Evolutionary conservation across 2,113 vertebrate species (phyloP).

Genomic region (Rousettus leschenaultii): DNA sequence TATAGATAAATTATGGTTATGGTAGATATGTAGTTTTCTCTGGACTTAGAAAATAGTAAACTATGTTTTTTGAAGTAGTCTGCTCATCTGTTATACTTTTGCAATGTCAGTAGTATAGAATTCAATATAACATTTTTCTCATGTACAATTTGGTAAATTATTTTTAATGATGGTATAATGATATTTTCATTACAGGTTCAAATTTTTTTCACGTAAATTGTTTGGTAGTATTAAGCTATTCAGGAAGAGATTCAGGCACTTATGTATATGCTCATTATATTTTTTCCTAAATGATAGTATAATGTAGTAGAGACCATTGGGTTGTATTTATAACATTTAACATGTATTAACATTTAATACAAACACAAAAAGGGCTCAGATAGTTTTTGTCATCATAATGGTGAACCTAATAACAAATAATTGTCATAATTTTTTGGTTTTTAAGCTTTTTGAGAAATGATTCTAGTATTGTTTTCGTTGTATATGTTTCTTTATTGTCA

Average conservation of each 20-base stretch:
- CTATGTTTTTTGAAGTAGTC: background rate
- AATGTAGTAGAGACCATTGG: background rate
- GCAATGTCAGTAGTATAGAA: background rate
- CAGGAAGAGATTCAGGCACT: background rate
- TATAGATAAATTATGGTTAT: background rate
- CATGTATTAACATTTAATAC: too few relatives aligned
- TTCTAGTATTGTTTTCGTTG: background rate
- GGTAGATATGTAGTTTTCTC: background rate
- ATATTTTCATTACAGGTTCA: background rate
- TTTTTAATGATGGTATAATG: background rate
- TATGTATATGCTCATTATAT: background rate
- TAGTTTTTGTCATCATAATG: background rate
- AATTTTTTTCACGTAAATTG: background rate
- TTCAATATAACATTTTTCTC: background rate
- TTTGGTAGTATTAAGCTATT: background rate
- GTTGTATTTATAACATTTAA: background rate
- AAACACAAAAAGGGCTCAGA: background rate
- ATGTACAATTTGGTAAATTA: background rate
- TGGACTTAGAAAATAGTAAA: background rate
- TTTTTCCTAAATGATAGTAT: background rate
- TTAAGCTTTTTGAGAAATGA: background rate
- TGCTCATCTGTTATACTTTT: background rate
- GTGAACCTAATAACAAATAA: background rate
- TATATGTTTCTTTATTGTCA: background rate
- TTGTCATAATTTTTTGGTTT: background rate